Conservation (phyloP, 2,888 invertebrate genomes). For the Myopa tessellatipennis region DNA sequence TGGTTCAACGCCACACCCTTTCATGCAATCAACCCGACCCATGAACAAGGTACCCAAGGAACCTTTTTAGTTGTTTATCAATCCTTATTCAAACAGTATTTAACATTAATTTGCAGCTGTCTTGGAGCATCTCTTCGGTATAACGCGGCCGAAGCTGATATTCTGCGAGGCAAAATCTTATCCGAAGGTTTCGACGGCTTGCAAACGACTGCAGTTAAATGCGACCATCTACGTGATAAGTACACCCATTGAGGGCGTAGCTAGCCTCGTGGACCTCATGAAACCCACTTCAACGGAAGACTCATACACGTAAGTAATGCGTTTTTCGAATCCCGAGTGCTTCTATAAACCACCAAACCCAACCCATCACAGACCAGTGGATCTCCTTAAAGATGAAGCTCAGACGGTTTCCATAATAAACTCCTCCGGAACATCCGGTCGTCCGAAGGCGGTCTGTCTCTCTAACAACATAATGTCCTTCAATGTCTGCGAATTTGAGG, state of each 20-base stretch:
- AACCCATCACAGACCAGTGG: not conserved
- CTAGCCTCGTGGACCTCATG: not conserved
- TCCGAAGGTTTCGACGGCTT: not conserved
- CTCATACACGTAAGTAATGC: slow-evolving; percentile 7
- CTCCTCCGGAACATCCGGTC: slow-evolving; percentile 62
- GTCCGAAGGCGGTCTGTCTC: slow-evolving; percentile 56
- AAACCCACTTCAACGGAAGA: not conserved
- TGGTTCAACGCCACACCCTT: slow-evolving; percentile 39
- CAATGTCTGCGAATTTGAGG: not conserved
- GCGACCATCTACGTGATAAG: slow-evolving; percentile 6
- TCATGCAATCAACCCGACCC: slow-evolving; percentile 53
- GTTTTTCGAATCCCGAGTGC: not conserved
- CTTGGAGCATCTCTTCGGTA: slow-evolving; percentile 8
- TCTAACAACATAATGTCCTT: slow-evolving; percentile 38
- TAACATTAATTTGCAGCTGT: slow-evolving; percentile 4
- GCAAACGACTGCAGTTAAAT: not conserved
- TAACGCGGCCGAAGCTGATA: slow-evolving; percentile 25
- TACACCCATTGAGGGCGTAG: slow-evolving; percentile 12
- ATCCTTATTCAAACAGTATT: not conserved
- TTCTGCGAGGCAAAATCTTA: slow-evolving; percentile 30
- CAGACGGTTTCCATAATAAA: slow-evolving; percentile 52
- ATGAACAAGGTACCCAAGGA: slow-evolving; percentile 48
- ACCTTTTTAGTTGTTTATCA: too few species aligned
- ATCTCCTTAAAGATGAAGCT: not conserved
- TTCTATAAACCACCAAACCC: not conserved